These are phyloP conservation scores for Periophthalmus modestus DNA, from an alignment of 2,113 vertebrate species.

Conservation along the genomic window DNA sequence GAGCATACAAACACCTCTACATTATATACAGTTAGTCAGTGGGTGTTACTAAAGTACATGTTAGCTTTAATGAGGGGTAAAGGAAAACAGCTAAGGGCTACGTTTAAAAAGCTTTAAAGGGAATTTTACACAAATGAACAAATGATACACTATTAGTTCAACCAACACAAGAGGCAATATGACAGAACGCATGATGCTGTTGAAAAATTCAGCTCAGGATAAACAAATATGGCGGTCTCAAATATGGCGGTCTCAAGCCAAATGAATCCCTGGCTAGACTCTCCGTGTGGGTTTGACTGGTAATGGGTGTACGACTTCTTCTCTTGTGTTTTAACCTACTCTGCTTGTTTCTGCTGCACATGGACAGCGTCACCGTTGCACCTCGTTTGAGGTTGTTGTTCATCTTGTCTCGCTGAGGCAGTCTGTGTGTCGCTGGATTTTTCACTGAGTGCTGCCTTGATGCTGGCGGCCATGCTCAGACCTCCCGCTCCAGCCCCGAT, in stretches of 20 bases:
- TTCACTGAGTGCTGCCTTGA: slow-evolving; percentile 62
- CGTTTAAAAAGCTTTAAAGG: slow-evolving; percentile 58
- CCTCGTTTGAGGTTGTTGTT: slow-evolving; percentile 62
- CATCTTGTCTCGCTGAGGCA: slow-evolving; percentile 59
- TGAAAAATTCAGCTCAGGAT: slow-evolving; percentile 43
- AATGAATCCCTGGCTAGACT: slow-evolving; percentile 42
- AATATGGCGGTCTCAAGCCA: slow-evolving; percentile 66
- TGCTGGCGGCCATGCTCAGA: slow-evolving; percentile 28
- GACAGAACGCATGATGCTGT: slow-evolving; percentile 44
- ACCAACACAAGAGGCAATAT: slow-evolving; percentile 53
- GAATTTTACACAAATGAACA: slow-evolving; percentile 58
- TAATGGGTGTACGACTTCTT: slow-evolving; percentile 27
- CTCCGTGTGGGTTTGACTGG: slow-evolving; percentile 50
- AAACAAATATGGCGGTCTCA: slow-evolving; percentile 40
- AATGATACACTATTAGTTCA: slow-evolving; percentile 52
- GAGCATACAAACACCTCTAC: slow-evolving; percentile 45
- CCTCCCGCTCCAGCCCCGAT: slow-evolving; percentile 43
- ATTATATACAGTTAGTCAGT: slow-evolving; percentile 46
- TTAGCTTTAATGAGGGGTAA: slow-evolving; percentile 30
- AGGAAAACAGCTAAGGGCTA: slow-evolving; percentile 56
- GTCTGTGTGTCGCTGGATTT: slow-evolving; percentile 66
- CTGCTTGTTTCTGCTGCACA: slow-evolving; percentile 71
- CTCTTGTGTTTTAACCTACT: slow-evolving; percentile 54
- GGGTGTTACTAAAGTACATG: slow-evolving; percentile 52
- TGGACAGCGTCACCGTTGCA: slow-evolving; percentile 81